These are phyloP conservation scores for Trachelipus rathkii DNA, from an alignment of 1,140 invertebrate species.

Conservation along the genomic window DNA sequence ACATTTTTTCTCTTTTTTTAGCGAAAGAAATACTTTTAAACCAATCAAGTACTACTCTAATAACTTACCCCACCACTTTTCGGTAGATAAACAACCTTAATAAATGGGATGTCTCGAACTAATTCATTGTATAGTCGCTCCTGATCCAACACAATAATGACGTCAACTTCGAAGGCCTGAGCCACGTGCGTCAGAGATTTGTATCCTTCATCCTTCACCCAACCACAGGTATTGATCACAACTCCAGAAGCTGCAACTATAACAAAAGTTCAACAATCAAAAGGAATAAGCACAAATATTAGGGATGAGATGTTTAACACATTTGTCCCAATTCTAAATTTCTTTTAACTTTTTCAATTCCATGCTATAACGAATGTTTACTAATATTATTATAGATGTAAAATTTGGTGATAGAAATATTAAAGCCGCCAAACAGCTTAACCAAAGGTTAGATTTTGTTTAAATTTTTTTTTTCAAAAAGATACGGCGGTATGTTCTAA, in stretches of 20 bases:
- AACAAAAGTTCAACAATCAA: no score
- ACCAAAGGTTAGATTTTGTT: no score
- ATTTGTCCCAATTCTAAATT: no score
- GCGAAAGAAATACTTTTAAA: not conserved
- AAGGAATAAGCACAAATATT: no score
- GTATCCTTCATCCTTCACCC: conserved; percentile 88
- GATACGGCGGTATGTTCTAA: no score
- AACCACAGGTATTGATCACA: conserved; percentile 97
- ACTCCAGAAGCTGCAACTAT: conserved; percentile 84
- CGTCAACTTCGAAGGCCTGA: conserved; percentile 89
- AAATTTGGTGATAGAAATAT: no score
- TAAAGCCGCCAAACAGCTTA: no score
- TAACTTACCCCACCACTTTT: conserved; percentile 83
- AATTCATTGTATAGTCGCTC: conserved; percentile 92
- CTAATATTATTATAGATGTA: no score
- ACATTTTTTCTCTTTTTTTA: not conserved
- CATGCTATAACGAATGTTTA: no score
- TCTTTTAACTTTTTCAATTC: no score
- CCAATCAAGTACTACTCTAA: not conserved
- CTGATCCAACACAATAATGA: conserved; percentile 93
- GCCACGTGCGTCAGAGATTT: conserved; percentile 77
- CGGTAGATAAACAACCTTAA: conserved; percentile 85
- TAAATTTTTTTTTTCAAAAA: no score
- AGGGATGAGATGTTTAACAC: no score
- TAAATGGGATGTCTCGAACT: conserved; percentile 91